Base-by-base conservation (phyloP, 2,888 invertebrate species). In the Volucella zonaria region DNA sequence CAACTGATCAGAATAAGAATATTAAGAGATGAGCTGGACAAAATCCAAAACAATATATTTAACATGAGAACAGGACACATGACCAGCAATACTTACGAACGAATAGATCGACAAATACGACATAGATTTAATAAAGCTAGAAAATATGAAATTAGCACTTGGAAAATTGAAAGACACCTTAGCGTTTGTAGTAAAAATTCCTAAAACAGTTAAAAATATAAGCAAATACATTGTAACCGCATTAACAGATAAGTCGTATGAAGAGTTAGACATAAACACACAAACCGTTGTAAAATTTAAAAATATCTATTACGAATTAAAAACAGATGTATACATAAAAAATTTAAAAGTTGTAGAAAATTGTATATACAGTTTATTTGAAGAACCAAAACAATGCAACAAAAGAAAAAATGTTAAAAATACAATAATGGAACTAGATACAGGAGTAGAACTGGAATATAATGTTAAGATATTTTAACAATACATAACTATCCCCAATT, bases 401-500 rank as follows among this genome's bases (percentile, higher is more conserved):
- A 51, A 52, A 52, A 52, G 51, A 18, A 52, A 18, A 51, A 15
- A 15, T 51, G 51, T 51, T 9, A 51, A 51, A 51, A 51, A 51
- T 51, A 51, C 18, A 51, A 9, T 8, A 15, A n/a, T 15, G 10
- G 18, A 51, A 15, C 51, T 15, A 51, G 18, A 10, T 52, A 52
- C 18, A 52, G 14, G 51, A 14, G 51, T 52, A 12, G 52, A 52
- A 52, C 15, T 52, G 12, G n/a, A 56, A 23, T n/a, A 49, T 49
- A 49, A 49, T 14, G 15, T 49, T 49, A 49, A 49, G 15, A 15
- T 31, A 56, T 56, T 15, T 11, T 12, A 56, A 10, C 23, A 56
- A 56, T 23, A 12, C 54, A 56, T 56, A 56, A 56, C 38, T 31
- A 31, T 56, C 8, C 54, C 54, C 23, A 56, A 56, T 11, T 56